Evolutionary conservation across 2,797 vertebrate genomes (phyloP).

Genomic region (Philypnodon macrostomus): DNA sequence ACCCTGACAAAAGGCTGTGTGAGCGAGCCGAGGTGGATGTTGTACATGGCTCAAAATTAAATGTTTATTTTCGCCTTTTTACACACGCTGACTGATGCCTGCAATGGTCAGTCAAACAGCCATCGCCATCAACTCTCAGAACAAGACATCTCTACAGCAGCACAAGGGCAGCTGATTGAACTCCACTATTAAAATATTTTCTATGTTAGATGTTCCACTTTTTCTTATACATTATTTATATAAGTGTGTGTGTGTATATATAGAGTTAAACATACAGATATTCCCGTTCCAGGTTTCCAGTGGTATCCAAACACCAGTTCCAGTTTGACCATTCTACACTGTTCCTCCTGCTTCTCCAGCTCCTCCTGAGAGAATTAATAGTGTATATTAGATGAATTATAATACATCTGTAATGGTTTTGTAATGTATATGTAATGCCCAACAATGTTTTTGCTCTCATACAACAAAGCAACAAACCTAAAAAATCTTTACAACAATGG

Average conservation of each 20-base stretch:
- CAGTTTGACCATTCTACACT: slow-evolving; percentile 68
- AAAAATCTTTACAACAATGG: too few species aligned
- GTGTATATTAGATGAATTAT: not conserved
- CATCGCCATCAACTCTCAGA: slow-evolving; percentile 39
- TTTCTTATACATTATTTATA: slow-evolving; percentile 14
- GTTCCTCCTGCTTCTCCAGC: slow-evolving; percentile 61
- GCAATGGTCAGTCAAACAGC: slow-evolving; percentile 54
- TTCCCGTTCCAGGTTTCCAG: slow-evolving; percentile 88
- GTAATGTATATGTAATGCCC: too few species aligned
- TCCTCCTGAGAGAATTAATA: slow-evolving; percentile 59
- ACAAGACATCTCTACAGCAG: slow-evolving; percentile 32
- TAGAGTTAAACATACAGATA: slow-evolving; percentile 75
- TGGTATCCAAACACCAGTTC: slow-evolving; percentile 96
- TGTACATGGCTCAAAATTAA: slow-evolving; percentile 91
- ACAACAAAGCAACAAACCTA: too few species aligned
- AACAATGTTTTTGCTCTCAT: not conserved
- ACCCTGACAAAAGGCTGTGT: slow-evolving; percentile 86
- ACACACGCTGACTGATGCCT: slow-evolving; percentile 89
- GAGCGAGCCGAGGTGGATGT: slow-evolving; percentile 87
- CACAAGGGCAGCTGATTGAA: slow-evolving; percentile 22
- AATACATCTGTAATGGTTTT: not conserved
- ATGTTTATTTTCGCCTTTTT: slow-evolving; percentile 85
- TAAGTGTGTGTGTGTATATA: slow-evolving; percentile 6
- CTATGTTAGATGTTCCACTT: not conserved
- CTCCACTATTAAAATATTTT: slow-evolving; percentile 20